These are phyloP conservation scores for Piscicola geometra DNA, from an alignment of 2,888 invertebrate genomes.

Conservation along the genomic window DNA sequence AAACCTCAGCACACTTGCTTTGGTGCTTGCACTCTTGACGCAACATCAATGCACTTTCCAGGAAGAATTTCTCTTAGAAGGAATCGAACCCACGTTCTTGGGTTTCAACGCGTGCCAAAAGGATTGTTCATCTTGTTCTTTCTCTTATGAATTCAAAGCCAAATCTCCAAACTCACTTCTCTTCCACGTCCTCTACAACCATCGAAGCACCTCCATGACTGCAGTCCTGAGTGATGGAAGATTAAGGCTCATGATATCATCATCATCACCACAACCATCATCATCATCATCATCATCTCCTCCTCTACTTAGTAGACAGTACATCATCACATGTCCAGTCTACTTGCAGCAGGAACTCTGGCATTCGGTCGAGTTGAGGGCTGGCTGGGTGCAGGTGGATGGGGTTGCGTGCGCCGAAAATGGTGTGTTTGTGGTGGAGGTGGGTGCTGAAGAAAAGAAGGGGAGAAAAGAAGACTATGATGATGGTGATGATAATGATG, in stretches of 20 bases:
- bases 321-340: too few species aligned
- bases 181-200: not conserved
- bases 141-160: not conserved
- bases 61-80: not conserved
- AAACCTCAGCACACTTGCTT: not conserved
- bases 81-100: not conserved
- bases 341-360: too few species aligned
- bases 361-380: too few species aligned
- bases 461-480: conserved; percentile 5
- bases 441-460: not conserved
- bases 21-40: not conserved
- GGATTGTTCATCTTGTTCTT: not conserved
- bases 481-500: conserved; percentile 15
- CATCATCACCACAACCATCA: not conserved
- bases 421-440: not conserved
- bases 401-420: too few species aligned
- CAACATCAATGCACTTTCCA: not conserved
- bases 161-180: not conserved
- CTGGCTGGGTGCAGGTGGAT: too few species aligned
- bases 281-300: too few species aligned
- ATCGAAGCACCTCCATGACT: not conserved
- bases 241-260: not conserved
- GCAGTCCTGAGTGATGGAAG: not conserved
- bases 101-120: not conserved
- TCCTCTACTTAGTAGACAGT: too few species aligned